Evolutionary conservation across 2,888 invertebrate species (phyloP), one percentile per base, ranked within the genome.

Genomic region (Petrolisthes manimaculis): DNA sequence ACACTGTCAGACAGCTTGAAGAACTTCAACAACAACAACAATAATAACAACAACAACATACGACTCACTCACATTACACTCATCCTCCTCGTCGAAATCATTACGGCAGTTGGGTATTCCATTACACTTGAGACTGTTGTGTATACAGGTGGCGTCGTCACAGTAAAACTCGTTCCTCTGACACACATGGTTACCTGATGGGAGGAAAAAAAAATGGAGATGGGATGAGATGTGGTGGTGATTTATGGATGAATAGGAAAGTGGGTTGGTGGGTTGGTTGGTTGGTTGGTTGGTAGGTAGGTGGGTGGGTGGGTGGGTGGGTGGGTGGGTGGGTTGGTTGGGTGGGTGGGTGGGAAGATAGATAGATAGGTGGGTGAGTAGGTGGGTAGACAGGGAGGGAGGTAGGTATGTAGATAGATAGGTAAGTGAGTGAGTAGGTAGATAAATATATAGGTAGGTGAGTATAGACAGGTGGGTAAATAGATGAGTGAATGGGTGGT

Each of bases 141-240:
- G 95, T 91, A 98, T 98, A 93, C 98, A 98, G 0, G 96, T 96
- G 85, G 95, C 95, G 93, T 97, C 97, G 92, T 97, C 96, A 92
- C 97, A 97, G 93, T 97, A 96, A 92, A 96, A 97, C 92, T 97
- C 97, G n/a, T 71, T 21, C 71, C n/a, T 14, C 71, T 71, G 18
- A 71, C 71, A 71, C 37, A 9, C 51, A 2, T 77, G 77, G 77
- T 37, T 77, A 53, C 77, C 51, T 77, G 51, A 56, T 1, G 56
- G 21, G 55, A 55, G 54, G 56, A 21, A 51, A 24, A n/a, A 5
- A 21, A 75, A 1, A 37, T 12, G 37, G 21, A 24, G 75, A n/a
- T 8, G 21, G 75, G 21, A 1, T 12, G 21, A 67, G 67, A 67
- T 75, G n/a, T 75, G 37, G 75, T 75, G 75, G 77, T 18, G 24